Evolutionary conservation across 2,797 vertebrate genomes (phyloP).

Genomic region (Uromys caudimaculatus): DNA sequence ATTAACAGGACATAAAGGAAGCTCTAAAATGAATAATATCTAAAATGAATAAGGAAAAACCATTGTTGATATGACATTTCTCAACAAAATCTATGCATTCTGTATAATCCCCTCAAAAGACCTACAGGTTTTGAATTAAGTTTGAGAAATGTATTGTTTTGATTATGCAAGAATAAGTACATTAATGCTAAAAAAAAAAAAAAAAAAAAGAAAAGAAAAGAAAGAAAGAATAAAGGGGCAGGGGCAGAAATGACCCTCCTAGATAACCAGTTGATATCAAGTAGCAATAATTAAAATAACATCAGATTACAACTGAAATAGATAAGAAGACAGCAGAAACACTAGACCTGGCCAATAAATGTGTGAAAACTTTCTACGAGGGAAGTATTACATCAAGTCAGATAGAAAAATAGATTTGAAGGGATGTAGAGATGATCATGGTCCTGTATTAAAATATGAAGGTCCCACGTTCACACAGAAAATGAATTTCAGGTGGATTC

Average conservation of each 20-base stretch:
- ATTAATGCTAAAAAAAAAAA: neutral
- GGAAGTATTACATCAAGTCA: neutral
- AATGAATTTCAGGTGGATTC: neutral
- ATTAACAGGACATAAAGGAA: conserved; percentile 10
- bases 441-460: neutral
- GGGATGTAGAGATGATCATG: neutral
- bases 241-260: neutral
- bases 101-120: neutral
- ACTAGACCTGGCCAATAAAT: neutral
- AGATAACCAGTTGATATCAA: neutral
- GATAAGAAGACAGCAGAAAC: neutral
- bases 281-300: neutral
- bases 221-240: neutral
- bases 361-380: neutral
- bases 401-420: neutral
- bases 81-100: neutral
- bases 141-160: conserved; percentile 23
- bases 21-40: neutral
- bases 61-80: neutral
- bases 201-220: neutral
- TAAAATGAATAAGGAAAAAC: conserved; percentile 37
- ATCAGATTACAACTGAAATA: neutral
- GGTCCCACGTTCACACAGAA: conserved; percentile 6
- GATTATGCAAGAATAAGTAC: conserved; percentile 16
- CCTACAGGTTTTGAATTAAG: conserved; percentile 11